These are phyloP conservation scores for Callopanchax toddi DNA, from an alignment of 2,113 vertebrate species.

Conservation along the genomic window DNA sequence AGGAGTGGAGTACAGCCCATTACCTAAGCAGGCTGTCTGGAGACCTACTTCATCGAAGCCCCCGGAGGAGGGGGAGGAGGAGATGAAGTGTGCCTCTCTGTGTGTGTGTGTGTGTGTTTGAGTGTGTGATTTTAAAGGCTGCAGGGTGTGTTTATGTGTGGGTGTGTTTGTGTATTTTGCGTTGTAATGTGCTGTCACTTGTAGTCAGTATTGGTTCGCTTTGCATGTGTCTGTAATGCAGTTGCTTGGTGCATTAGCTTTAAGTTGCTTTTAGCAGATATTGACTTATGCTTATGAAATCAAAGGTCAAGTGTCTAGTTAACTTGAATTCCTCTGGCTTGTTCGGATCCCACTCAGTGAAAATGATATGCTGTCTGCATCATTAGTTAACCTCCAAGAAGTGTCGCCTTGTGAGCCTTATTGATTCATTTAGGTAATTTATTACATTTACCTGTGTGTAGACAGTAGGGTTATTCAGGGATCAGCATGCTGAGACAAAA, in stretches of 20 bases:
- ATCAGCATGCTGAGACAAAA: background rate
- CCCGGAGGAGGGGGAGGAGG: constrained; percentile 14
- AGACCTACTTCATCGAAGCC: constrained; percentile 41
- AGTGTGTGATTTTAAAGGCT: constrained; percentile 20
- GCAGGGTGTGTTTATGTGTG: constrained; percentile 31
- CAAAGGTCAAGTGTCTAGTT: constrained; percentile 48
- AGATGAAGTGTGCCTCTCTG: constrained; percentile 3
- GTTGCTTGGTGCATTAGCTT: constrained; percentile 10
- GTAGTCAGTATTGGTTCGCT: constrained; percentile 13
- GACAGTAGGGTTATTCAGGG: background rate
- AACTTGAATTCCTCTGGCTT: constrained; percentile 22
- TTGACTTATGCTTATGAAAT: constrained; percentile 34
- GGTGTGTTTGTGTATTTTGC: constrained; percentile 9
- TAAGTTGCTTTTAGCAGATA: constrained; percentile 40
- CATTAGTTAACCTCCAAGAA: constrained; percentile 13
- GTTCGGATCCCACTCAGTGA: constrained; percentile 15
- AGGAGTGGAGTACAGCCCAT: constrained; percentile 33
- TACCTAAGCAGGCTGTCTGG: constrained; percentile 48
- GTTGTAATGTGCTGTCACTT: constrained; percentile 34
- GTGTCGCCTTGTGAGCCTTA: background rate
- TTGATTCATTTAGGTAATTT: constrained; percentile 23
- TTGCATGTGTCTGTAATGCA: constrained; percentile 1
- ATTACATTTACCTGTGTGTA: constrained; percentile 2
- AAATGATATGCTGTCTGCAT: constrained; percentile 7
- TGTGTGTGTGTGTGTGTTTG: background rate